Conservation (phyloP, 2,797 vertebrate species). For the Scleropages formosus region DNA sequence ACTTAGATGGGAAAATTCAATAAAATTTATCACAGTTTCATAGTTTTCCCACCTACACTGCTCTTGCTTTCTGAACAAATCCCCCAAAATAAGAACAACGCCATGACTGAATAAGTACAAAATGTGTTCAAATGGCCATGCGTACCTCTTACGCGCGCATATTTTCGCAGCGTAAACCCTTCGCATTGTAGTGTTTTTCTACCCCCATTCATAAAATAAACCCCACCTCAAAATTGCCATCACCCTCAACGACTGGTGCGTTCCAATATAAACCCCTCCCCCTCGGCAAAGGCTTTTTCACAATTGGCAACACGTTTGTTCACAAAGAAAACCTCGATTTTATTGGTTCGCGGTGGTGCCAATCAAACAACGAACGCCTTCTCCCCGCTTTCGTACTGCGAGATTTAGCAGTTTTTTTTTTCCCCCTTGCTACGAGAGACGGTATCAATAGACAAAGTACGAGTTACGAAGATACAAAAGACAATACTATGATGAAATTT, state of each 20-base stretch:
- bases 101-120: too few species aligned
- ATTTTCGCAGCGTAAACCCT: neutral
- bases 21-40: too few species aligned
- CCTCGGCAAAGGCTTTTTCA: conserved; percentile 10
- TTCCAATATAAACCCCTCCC: conserved; percentile 30
- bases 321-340: neutral
- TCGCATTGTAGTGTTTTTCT: conserved; percentile 32
- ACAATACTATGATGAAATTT: conserved; percentile 29
- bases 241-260: conserved; percentile 37
- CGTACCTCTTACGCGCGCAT: too few species aligned
- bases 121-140: too few species aligned
- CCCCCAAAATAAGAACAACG: too few species aligned
- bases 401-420: conserved; percentile 28
- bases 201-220: conserved; percentile 25
- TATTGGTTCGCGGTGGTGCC: conserved; percentile 40
- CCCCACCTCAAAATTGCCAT: conserved; percentile 32
- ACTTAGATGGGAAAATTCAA: too few species aligned
- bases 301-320: conserved; percentile 31
- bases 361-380: conserved; percentile 32
- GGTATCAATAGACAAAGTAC: conserved; percentile 30
- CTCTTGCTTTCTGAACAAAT: neutral
- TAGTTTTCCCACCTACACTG: neutral
- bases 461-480: conserved; percentile 22
- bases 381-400: conserved; percentile 36
- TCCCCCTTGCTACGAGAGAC: neutral